Base-by-base conservation (phyloP, 2,797 vertebrate genomes). In the Artibeus lituratus region DNA sequence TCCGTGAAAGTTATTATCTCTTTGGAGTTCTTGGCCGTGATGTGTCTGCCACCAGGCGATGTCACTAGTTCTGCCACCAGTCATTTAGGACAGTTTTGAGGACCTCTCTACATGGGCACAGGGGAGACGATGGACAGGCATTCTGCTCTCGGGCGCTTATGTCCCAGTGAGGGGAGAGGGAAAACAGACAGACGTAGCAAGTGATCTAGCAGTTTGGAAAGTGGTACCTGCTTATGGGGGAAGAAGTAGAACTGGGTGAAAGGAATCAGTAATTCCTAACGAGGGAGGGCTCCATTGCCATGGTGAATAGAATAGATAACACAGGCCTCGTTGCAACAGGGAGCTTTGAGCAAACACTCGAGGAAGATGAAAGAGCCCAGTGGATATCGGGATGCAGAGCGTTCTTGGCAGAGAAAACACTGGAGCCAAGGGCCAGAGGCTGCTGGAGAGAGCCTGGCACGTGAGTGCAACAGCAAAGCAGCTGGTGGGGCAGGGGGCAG, bases 321-420 rank as follows among this genome's bases (percentile, higher is more conserved):
- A 37, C 2, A 39, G 62, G 16, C 74, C 57, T 78, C 32, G 4
- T 35, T 39, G 74, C 44, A 67, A 74, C 72, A 83, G 51, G 57
- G 67, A 57, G 59, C 59, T 92, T 84, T 82, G 84, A 83, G 91
- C 55, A 78, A 73, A 94, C 44, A 8, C 29, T 5, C 19, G 53
- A 78, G 57, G 51, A 19, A 70, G 57, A 39, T 67, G 29, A 37
- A 67, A 70, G 24, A 42, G 32, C 51, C 1, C 0, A 81, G 18
- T 7, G 49, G 32, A 26, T 10, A 24, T 21, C n/a, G 5, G 35
- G 12, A 65, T 11, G 32, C 69, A 81, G 26, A 89, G 12, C 24
- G 19, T 65, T 65, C 37, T 47, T 29, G 24, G 9, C 44, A 39
- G 21, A 51, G 65, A 84, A 88, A 53, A 76, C 18, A 81, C 59